phyloP scores from a whole-genome alignment of 2,888 invertebrate species.

The Diarsia dahlii region DNA sequence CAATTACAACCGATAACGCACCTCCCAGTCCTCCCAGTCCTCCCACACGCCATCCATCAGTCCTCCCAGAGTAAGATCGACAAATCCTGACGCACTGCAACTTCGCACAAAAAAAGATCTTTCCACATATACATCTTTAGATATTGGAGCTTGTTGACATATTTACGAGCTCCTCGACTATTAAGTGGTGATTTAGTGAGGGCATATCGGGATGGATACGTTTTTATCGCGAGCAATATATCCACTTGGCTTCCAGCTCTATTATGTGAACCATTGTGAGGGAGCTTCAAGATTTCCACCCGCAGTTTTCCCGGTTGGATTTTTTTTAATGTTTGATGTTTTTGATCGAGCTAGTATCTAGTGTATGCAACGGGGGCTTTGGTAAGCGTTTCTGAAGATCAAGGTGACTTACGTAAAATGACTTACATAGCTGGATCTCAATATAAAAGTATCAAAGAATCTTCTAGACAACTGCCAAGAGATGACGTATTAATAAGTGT shows the following conservation, averaged over 20 bases:
- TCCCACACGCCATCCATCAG: conserved; percentile 21
- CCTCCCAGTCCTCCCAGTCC: conserved; percentile 33
- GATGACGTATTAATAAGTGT: background rate
- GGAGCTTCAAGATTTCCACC: conserved; percentile 67
- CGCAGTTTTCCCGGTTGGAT: conserved; percentile 56
- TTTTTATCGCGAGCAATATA: conserved; percentile 89
- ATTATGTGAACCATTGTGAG: conserved; percentile 84
- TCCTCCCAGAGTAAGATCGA: conserved; percentile 63
- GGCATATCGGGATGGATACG: conserved; percentile 90
- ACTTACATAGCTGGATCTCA: background rate
- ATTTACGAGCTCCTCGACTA: conserved; percentile 89
- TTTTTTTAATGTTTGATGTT: conserved; percentile 51
- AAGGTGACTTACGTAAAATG: background rate
- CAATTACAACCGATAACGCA: conserved; percentile 51
- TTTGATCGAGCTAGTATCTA: background rate
- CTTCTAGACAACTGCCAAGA: background rate
- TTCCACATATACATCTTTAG: conserved; percentile 85
- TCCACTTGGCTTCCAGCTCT: conserved; percentile 84
- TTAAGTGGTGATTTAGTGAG: conserved; percentile 90
- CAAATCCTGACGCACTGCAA: conserved; percentile 73
- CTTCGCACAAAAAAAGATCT: conserved; percentile 76
- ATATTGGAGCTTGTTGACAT: conserved; percentile 90
- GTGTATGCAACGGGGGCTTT: background rate
- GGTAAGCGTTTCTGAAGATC: background rate
- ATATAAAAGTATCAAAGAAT: background rate